Base-by-base conservation (phyloP, 1,140 invertebrate species). In the Amphibalanus amphitrite region DNA sequence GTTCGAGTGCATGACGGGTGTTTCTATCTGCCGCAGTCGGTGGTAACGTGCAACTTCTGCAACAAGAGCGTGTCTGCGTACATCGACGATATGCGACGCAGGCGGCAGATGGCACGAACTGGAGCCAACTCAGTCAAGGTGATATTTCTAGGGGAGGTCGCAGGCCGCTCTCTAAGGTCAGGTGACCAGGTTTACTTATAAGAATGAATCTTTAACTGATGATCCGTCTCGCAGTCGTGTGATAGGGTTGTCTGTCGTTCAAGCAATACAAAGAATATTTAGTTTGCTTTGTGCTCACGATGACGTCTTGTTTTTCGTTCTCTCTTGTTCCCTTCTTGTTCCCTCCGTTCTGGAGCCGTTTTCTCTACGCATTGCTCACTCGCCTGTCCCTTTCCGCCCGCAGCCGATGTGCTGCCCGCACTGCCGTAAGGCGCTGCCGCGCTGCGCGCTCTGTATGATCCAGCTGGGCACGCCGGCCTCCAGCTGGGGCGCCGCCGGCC, bases 41-140 rank as follows among this genome's bases (percentile, higher is more conserved):
- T 95, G 70, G 86, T 96, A 30, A 89, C 90, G 10, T 98, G 95
- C 81, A 94, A 92, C 78, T 97, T 93, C 82, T 97, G 95, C 83
- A 90, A 92, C 4, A 96, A 96, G 82, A 90, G 88, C 74, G 91
- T 96, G 72, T 91, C 91, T 0, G 87, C 89, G 67, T 87, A 86
- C 68, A 83, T 89, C 85, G 85, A 71, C 72, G 65, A 78, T 72
- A 75, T 78, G 17, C 79, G 79, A 75, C 76, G 77, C 29, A 30
- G 72, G 72, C 74, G 68, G 74, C 71, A 67, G 28, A 28, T 67
- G 65, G 20, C 3, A 3, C 20, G 65, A 0, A 67, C 65, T 3
- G 65, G 65, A 3, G 65, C 65, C 65, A 67, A 59, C 47, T 59
- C 65, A 26, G 28, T 28, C 23, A 67, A 67, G 65, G 65, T 67